Evolutionary conservation across 1,140 invertebrate species (phyloP).

Genomic region (Aethina tumida): DNA sequence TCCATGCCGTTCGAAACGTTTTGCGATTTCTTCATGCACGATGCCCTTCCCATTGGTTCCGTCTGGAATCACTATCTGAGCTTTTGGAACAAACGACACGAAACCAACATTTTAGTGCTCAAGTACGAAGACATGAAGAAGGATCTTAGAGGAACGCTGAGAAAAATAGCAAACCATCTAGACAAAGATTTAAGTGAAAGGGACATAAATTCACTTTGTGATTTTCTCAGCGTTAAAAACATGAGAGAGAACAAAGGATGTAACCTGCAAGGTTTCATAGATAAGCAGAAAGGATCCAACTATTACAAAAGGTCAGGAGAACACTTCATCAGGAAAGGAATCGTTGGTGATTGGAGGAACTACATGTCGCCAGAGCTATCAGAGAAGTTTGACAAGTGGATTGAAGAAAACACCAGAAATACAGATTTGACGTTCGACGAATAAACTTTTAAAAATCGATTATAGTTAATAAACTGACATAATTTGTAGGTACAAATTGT

Average conservation of each 20-base stretch:
- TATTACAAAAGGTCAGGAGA: slow-evolving; percentile 43
- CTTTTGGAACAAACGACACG: slow-evolving; percentile 62
- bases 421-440: slow-evolving; percentile 54
- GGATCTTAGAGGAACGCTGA: slow-evolving; percentile 52
- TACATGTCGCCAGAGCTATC: slow-evolving; percentile 63
- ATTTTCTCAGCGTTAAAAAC: slow-evolving; percentile 68
- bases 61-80: slow-evolving; percentile 57
- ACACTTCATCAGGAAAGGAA: slow-evolving; percentile 69
- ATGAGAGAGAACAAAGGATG: slow-evolving; percentile 66
- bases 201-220: slow-evolving; percentile 52
- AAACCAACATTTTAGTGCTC: slow-evolving; percentile 68
- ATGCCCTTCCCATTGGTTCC: slow-evolving; percentile 34
- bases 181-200: slow-evolving; percentile 53
- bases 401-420: slow-evolving; percentile 50
- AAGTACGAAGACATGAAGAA: slow-evolving; percentile 81
- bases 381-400: slow-evolving; percentile 65
- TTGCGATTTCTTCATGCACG: slow-evolving; percentile 64
- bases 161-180: slow-evolving; percentile 63
- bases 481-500: too few species aligned
- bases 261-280: slow-evolving; percentile 56
- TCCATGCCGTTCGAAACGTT: slow-evolving; percentile 72
- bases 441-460: too few species aligned
- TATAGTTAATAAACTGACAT: too few species aligned
- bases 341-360: slow-evolving; percentile 77
- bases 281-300: slow-evolving; percentile 39